phyloP scores from a whole-genome alignment of 1,140 invertebrate genomes.

The Lepidostoma basale region DNA sequence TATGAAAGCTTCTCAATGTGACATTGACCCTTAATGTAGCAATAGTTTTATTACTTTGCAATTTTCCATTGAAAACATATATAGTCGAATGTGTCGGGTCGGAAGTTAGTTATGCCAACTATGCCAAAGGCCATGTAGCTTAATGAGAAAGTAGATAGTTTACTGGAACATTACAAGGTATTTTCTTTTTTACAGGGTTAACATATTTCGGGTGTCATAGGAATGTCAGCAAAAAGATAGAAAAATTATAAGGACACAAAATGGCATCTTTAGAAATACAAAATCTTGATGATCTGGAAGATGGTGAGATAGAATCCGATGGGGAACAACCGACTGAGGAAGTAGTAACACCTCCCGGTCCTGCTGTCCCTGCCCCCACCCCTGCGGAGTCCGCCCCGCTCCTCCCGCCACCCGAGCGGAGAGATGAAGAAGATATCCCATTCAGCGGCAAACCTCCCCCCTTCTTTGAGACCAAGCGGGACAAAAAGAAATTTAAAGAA shows the following conservation, averaged over 20 bases:
- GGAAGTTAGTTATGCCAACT: too few species aligned
- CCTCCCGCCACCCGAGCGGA: too few species aligned
- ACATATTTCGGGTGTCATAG: not conserved
- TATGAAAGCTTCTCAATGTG: too few species aligned
- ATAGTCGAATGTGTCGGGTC: too few species aligned
- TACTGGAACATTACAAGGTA: too few species aligned
- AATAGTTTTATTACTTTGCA: too few species aligned
- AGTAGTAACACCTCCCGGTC: constrained; percentile 42
- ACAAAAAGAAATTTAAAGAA: constrained; percentile 56
- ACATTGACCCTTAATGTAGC: too few species aligned
- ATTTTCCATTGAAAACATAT: too few species aligned
- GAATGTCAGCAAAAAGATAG: not conserved
- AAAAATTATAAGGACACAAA: not conserved
- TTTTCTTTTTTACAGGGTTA: constrained; percentile 18
- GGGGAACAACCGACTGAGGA: constrained; percentile 57
- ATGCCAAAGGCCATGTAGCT: too few species aligned
- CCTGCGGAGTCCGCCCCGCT: not conserved
- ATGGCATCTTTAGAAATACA: constrained; percentile 51
- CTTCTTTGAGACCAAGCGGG: constrained; percentile 17
- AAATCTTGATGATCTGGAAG: constrained; percentile 63
- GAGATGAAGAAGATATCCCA: not conserved
- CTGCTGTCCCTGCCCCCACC: not conserved
- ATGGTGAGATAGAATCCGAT: constrained; percentile 67
- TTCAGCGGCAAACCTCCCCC: not conserved
- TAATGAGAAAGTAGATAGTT: too few species aligned